These are phyloP conservation scores for Lophius americanus DNA, from an alignment of 2,797 vertebrate species.

Conservation along the genomic window DNA sequence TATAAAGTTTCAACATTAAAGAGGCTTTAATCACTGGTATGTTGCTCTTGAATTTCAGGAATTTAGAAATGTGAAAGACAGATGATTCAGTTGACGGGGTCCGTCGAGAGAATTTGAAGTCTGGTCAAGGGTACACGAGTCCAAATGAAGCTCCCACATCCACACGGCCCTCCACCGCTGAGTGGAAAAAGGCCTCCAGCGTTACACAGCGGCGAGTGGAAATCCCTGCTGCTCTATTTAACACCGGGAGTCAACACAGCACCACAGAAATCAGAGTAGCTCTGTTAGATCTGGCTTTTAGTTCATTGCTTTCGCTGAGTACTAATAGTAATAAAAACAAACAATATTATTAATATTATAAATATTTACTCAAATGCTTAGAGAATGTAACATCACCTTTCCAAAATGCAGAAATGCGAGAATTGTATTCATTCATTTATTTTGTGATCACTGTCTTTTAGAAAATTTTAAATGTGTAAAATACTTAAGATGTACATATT, in stretches of 20 bases:
- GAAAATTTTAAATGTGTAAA: not conserved
- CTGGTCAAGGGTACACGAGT: conserved; percentile 36
- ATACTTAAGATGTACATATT: conserved; percentile 1
- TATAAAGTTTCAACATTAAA: not conserved
- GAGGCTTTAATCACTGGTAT: not conserved
- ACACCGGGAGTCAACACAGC: conserved; percentile 45
- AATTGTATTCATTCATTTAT: not conserved
- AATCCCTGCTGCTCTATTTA: conserved; percentile 51
- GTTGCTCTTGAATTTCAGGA: not conserved
- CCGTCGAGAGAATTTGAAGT: conserved; percentile 20
- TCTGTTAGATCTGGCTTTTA: conserved; percentile 23
- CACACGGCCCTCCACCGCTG: conserved; percentile 28
- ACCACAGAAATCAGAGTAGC: conserved; percentile 30
- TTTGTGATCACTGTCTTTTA: not conserved
- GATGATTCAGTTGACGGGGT: conserved; percentile 20
- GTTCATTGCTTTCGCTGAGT: conserved; percentile 4
- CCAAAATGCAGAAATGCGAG: not conserved
- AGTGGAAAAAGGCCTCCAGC: conserved; percentile 64
- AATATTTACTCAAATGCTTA: not conserved
- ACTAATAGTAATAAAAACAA: conserved; percentile 8
- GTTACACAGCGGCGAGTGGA: conserved; percentile 38
- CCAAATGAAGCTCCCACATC: conserved; percentile 37
- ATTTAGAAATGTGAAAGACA: conserved; percentile 2
- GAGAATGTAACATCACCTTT: not conserved
- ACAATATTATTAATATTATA: not conserved